Conservation (phyloP, 2,113 vertebrate species). For the Struthio camelus region DNA sequence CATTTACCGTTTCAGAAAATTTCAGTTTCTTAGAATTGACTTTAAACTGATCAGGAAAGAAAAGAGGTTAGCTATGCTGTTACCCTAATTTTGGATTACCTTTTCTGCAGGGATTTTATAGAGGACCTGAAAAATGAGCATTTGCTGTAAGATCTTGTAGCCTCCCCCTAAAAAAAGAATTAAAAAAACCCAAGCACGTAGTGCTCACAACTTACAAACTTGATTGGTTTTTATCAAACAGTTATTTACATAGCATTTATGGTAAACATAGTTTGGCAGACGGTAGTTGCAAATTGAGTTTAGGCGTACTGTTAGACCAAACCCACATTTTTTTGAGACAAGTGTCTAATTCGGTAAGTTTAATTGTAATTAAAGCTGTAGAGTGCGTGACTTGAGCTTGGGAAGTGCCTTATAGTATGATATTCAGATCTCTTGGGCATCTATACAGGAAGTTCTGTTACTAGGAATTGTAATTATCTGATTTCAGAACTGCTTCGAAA, state of each 20-base stretch:
- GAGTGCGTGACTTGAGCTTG: not conserved
- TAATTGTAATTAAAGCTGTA: not conserved
- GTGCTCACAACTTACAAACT: rapidly evolving
- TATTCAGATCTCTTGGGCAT: not conserved
- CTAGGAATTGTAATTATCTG: not conserved
- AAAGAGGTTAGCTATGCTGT: not conserved
- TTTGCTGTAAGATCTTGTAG: not conserved
- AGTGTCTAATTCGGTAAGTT: not conserved
- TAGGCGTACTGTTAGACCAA: not conserved
- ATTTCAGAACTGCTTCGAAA: not conserved
- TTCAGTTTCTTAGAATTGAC: not conserved
- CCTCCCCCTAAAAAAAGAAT: too few species aligned
- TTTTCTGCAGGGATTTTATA: not conserved
- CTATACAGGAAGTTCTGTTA: not conserved
- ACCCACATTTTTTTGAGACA: not conserved
- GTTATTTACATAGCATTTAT: not conserved
- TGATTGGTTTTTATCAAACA: not conserved
- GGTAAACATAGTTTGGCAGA: not conserved
- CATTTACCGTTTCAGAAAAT: not conserved
- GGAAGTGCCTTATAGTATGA: not conserved
- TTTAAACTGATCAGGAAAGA: not conserved
- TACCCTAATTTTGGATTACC: not conserved
- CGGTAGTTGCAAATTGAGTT: not conserved
- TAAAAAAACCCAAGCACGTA: too few species aligned
- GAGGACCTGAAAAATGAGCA: not conserved